Conservation (phyloP, 2,797 vertebrate genomes). For the Agapornis canus region DNA sequence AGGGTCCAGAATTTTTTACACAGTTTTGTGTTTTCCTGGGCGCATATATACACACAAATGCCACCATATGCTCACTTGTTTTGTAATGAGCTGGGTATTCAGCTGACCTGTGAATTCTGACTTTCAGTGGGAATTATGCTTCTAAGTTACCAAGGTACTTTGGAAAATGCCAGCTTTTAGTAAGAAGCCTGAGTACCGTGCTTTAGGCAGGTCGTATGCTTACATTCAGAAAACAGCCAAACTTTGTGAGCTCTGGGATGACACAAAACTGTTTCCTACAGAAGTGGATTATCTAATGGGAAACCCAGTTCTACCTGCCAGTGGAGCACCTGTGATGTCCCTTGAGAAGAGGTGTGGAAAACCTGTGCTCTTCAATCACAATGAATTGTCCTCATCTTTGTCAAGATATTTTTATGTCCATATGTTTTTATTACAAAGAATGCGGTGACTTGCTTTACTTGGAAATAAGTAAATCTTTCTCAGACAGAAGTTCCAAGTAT, state of each 20-base stretch:
- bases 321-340: not conserved
- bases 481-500: not conserved
- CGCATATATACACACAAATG: not conserved
- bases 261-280: not conserved
- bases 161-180: not conserved
- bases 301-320: not conserved
- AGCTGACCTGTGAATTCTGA: not conserved
- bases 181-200: not conserved
- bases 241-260: not conserved
- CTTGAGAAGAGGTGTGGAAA: not conserved
- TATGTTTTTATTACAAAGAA: not conserved
- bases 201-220: not conserved
- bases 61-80: not conserved
- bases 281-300: not conserved
- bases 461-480: not conserved
- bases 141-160: not conserved
- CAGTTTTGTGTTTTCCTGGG: not conserved
- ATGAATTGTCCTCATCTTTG: not conserved
- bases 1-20: not conserved
- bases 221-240: not conserved
- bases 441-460: not conserved
- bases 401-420: not conserved
- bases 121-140: not conserved
- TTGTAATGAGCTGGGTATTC: not conserved
- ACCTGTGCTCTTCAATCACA: not conserved